phyloP scores from a whole-genome alignment of 2,888 invertebrate species.

The Zelleria hepariella region DNA sequence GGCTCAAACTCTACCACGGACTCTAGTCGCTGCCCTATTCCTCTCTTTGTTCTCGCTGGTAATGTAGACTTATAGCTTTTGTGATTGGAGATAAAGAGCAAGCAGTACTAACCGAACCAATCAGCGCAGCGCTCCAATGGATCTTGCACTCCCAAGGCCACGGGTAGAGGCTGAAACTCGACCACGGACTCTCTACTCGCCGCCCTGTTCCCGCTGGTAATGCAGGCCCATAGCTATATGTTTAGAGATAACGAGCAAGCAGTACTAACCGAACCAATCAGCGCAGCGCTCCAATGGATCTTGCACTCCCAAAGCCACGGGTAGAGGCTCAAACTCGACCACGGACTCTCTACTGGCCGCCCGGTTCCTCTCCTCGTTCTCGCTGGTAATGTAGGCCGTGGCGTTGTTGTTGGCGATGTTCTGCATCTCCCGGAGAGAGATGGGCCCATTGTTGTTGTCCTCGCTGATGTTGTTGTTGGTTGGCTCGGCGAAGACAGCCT shows the following conservation, averaged over 20 bases:
- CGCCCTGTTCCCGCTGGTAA: constrained; percentile 25
- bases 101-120: constrained; percentile 17
- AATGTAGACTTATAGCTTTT: too few species aligned
- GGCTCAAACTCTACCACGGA: constrained; percentile 63
- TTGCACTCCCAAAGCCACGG: constrained; percentile 30
- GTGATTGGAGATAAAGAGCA: too few species aligned
- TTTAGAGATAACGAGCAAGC: too few species aligned
- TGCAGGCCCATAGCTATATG: too few species aligned
- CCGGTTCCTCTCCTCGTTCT: constrained; percentile 60
- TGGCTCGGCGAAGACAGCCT: constrained; percentile 58
- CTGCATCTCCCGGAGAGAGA: constrained; percentile 69
- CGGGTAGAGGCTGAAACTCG: constrained; percentile 57
- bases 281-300: constrained; percentile 7
- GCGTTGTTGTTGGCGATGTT: constrained; percentile 73
- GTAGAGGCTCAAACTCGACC: constrained; percentile 59
- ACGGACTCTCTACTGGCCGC: constrained; percentile 52
- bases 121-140: constrained; percentile 8
- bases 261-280: constrained; percentile 18
- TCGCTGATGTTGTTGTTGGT: constrained; percentile 24
- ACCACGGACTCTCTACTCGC: constrained; percentile 59
- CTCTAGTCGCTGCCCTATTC: constrained; percentile 47
- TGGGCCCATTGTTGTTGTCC: constrained; percentile 71
- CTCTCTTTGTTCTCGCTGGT: constrained; percentile 26
- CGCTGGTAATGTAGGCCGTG: constrained; percentile 63
- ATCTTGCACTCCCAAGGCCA: constrained; percentile 25